Percentiles rank a stretch among this genome's conserved stretches.
These are phyloP conservation scores for Sitophilus oryzae DNA, from an alignment of 1,140 invertebrate species.

Conservation along the genomic window DNA sequence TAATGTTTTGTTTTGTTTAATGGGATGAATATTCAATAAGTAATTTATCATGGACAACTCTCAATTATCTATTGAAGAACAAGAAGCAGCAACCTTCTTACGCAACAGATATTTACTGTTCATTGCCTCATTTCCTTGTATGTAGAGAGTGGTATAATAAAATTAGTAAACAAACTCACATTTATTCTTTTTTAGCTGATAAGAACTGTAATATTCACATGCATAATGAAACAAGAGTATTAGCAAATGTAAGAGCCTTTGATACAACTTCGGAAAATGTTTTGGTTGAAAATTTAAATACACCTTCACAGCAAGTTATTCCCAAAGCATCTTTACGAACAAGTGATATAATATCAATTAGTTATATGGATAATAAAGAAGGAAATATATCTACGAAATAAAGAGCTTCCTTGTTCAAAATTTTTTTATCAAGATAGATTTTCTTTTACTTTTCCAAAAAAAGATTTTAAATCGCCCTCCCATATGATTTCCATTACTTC, in stretches of 20 bases:
- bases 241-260: conserved; percentile 31
- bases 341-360: conserved; percentile 31
- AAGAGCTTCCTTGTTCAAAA: too few relatives aligned
- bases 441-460: too few relatives aligned
- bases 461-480: too few relatives aligned
- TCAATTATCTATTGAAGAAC: conserved; percentile 15
- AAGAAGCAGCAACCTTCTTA: conserved; percentile 31
- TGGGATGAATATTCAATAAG: conserved; percentile 8
- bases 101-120: conserved; percentile 34
- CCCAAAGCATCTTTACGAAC: conserved; percentile 31
- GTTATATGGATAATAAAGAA: conserved; percentile 15
- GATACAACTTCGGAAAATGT: conserved; percentile 35
- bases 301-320: conserved; percentile 21
- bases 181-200: conserved; percentile 18
- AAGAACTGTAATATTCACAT: conserved; percentile 30
- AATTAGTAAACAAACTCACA: conserved; percentile 12
- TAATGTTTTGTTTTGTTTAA: not conserved
- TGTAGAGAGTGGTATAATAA: conserved; percentile 9
- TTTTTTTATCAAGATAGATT: too few relatives aligned
- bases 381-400: too few relatives aligned
- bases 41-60: not conserved
- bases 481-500: too few relatives aligned
- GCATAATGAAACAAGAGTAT: conserved; percentile 32
- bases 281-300: conserved; percentile 34
- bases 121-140: conserved; percentile 32